Evolutionary conservation across 2,113 vertebrate genomes (phyloP).

Genomic region (Chionis minor): DNA sequence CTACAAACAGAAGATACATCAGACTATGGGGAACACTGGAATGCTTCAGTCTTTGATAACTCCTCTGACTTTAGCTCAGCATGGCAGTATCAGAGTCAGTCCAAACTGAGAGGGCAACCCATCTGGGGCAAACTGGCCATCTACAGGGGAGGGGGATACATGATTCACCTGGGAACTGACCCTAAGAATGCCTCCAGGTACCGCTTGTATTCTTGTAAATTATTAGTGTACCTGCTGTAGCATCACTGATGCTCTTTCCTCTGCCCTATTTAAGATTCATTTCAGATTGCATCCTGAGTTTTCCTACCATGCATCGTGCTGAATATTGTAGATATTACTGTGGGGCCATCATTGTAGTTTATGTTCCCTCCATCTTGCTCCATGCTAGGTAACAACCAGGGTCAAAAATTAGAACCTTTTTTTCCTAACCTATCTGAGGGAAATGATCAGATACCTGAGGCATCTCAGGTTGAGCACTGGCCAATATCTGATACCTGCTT

Average conservation of each 20-base stretch:
- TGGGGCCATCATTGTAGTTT: not conserved
- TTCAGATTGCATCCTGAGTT: not conserved
- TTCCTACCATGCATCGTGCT: not conserved
- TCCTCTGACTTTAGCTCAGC: slow-evolving; percentile 59
- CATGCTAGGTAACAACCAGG: not conserved
- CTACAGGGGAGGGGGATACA: slow-evolving; percentile 91
- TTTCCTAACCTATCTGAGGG: not conserved
- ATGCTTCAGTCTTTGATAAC: slow-evolving; percentile 38
- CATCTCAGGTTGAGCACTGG: not conserved
- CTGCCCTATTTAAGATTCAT: not conserved
- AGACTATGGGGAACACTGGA: slow-evolving; percentile 84
- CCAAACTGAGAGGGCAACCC: slow-evolving; percentile 74
- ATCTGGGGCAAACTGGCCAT: slow-evolving; percentile 83
- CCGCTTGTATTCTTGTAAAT: not conserved
- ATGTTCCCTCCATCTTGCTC: not conserved
- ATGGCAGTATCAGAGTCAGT: slow-evolving; percentile 87
- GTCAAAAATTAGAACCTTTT: not conserved
- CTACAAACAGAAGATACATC: slow-evolving; percentile 84
- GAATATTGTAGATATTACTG: not conserved
- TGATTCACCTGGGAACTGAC: slow-evolving; percentile 83
- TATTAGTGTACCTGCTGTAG: not conserved
- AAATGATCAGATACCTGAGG: not conserved
- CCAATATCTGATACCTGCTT: not conserved
- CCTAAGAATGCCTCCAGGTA: slow-evolving; percentile 82
- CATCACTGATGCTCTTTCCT: not conserved